phyloP scores from a whole-genome alignment of 2,113 vertebrate species.

The Rhea americana region DNA sequence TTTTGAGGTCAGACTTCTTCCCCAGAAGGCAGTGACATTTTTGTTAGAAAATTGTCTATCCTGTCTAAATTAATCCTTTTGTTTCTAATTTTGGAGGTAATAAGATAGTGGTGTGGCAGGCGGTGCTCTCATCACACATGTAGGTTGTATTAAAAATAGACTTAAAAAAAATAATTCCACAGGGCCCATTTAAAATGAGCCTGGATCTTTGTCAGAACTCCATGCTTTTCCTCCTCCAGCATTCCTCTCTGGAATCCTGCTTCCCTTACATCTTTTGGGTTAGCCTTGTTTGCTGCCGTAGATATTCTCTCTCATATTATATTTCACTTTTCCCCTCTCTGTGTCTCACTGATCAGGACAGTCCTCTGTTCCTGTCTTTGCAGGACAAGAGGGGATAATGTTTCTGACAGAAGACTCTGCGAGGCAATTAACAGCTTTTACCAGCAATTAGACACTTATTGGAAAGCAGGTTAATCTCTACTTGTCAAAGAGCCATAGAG shows the following conservation, averaged over 20 bases:
- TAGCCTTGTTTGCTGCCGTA: neutral
- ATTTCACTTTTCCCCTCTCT: constrained; percentile 16
- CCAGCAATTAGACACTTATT: neutral
- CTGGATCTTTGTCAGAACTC: constrained; percentile 28
- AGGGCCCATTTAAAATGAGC: constrained; percentile 12
- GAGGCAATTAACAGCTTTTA: constrained; percentile 56
- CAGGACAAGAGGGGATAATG: neutral
- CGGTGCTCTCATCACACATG: neutral
- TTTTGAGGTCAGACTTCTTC: neutral
- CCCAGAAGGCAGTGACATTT: neutral
- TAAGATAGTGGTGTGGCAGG: neutral
- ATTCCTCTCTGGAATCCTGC: constrained; percentile 21
- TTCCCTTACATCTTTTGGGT: constrained; percentile 14
- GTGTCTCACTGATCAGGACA: neutral
- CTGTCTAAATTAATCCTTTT: constrained; percentile 40
- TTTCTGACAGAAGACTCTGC: constrained; percentile 36
- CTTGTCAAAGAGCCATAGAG: neutral
- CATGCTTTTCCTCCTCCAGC: constrained; percentile 25
- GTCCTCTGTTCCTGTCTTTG: neutral
- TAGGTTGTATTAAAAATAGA: constrained; percentile 67
- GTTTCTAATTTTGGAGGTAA: constrained; percentile 51
- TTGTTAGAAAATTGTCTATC: constrained; percentile 10
- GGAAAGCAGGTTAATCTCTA: neutral
- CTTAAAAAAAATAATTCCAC: constrained; percentile 32
- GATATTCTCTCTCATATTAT: neutral